Base-by-base conservation (phyloP, 2,888 invertebrate genomes). In the Asteroscopus sphinx region DNA sequence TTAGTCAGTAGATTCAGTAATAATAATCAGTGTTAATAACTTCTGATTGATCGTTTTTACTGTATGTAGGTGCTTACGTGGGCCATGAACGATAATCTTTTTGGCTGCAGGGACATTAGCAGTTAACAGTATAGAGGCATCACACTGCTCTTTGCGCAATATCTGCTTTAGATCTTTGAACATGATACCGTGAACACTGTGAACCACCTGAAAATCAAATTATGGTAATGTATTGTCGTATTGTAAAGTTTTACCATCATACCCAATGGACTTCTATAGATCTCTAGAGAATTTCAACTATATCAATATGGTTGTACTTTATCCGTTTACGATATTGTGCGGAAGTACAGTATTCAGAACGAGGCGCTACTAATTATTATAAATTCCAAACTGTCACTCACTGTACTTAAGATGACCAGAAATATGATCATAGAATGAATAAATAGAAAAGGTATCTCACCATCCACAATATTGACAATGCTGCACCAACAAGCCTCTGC, bases 161-260 rank as follows among this genome's bases (percentile, higher is more conserved):
- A 99, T 99, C 92, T 99, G 99, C 83, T 99, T 99, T 16, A 99
- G 94, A 91, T 99, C 99, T 92, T 99, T 99, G 86, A 99, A 99
- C 97, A 99, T 99, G 59, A 99, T 98, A 13, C 99, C 99, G 82
- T 99, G 99, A 0, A 99, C 99, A 85, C 98, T 99, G 76, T 99
- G 99, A 0, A 99, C 99, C 17, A 99, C 97, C 97, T 98, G 80
- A 9, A 90, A 90, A 49, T 12, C 5, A 47, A 49, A 41, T 1
- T 0, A 11, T 15, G 0, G n/a, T n/a, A n/a, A n/a, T n/a, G n/a
- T n/a, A n/a, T n/a, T n/a, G n/a, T n/a, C n/a, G n/a, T n/a, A n/a
- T n/a, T n/a, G n/a, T n/a, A n/a, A n/a, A n/a, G n/a, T n/a, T n/a
- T n/a, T n/a, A n/a, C n/a, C n/a, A n/a, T n/a, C n/a, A n/a, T n/a